phyloP scores from a whole-genome alignment of 1,140 invertebrate genomes.

The Anthonomus grandis region DNA sequence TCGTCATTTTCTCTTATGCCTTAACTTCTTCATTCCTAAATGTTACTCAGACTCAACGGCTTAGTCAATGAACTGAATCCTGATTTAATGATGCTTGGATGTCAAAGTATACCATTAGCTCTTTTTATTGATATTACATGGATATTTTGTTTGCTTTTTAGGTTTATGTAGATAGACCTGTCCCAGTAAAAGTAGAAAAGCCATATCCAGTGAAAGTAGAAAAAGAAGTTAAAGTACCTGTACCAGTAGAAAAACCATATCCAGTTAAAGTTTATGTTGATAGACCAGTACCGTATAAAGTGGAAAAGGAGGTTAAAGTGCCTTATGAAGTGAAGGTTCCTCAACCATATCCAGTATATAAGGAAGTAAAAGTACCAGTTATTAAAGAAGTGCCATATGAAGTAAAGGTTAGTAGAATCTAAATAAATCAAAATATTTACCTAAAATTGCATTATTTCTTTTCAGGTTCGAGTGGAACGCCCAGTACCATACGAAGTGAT shows the following conservation, averaged over 20 bases:
- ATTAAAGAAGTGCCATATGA: slow-evolving; percentile 62
- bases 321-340: slow-evolving; percentile 58
- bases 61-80: too few species aligned
- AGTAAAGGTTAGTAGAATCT: too few species aligned
- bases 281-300: slow-evolving; percentile 61
- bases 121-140: too few species aligned
- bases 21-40: too few species aligned
- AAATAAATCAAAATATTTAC: too few species aligned
- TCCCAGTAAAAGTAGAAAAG: slow-evolving; percentile 60
- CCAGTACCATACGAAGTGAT: slow-evolving; percentile 66
- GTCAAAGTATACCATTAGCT: too few species aligned
- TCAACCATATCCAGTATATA: slow-evolving; percentile 63
- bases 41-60: too few species aligned
- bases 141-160: too few species aligned
- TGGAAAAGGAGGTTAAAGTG: slow-evolving; percentile 56
- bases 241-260: slow-evolving; percentile 64
- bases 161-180: slow-evolving; percentile 64
- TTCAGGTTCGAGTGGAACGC: slow-evolving; percentile 50
- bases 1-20: too few species aligned
- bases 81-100: too few species aligned
- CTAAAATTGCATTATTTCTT: not conserved
- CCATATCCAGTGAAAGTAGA: slow-evolving; percentile 70
- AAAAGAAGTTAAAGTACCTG: slow-evolving; percentile 67
- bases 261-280: slow-evolving; percentile 65
- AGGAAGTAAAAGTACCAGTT: slow-evolving; percentile 62